phyloP scores from a whole-genome alignment of 2,888 invertebrate genomes.

The Eumerus sabulonum region DNA sequence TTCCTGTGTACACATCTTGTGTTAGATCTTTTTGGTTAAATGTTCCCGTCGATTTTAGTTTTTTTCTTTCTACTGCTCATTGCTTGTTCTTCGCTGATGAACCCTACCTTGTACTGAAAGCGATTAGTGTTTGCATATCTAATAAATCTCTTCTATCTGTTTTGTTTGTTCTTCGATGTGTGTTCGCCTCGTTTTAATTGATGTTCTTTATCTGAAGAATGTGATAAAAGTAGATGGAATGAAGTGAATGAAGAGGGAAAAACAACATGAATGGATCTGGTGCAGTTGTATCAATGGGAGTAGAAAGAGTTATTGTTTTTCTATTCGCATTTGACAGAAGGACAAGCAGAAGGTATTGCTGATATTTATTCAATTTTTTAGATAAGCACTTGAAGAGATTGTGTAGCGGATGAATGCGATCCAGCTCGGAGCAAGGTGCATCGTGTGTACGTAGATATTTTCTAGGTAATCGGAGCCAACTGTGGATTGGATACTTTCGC shows the following conservation, averaged over 20 bases:
- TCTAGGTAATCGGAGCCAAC: too few species aligned
- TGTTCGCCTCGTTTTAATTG: constrained; percentile 28
- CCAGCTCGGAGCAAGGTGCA: too few species aligned
- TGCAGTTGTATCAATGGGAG: constrained; percentile 21
- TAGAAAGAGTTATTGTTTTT: constrained; percentile 72
- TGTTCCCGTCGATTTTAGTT: constrained; percentile 51
- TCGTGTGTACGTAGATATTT: too few species aligned
- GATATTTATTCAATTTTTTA: constrained; percentile 31
- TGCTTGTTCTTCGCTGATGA: constrained; percentile 60
- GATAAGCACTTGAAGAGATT: constrained; percentile 28
- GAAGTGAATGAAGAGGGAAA: neutral
- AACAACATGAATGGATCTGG: neutral
- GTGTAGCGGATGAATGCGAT: too few species aligned
- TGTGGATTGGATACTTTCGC: too few species aligned
- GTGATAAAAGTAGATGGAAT: constrained; percentile 15
- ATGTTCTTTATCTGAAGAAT: constrained; percentile 35
- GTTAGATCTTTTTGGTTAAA: constrained; percentile 49
- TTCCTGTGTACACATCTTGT: constrained; percentile 65
- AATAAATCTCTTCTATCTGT: constrained; percentile 57
- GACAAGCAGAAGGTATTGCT: constrained; percentile 72
- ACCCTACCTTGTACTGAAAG: constrained; percentile 66
- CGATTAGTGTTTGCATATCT: constrained; percentile 59
- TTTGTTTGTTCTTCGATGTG: constrained; percentile 32
- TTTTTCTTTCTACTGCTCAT: constrained; percentile 49
- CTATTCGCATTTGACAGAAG: constrained; percentile 77